Evolutionary conservation across 2,888 invertebrate genomes (phyloP).

Genomic region (Drosophila setosimentum): DNA sequence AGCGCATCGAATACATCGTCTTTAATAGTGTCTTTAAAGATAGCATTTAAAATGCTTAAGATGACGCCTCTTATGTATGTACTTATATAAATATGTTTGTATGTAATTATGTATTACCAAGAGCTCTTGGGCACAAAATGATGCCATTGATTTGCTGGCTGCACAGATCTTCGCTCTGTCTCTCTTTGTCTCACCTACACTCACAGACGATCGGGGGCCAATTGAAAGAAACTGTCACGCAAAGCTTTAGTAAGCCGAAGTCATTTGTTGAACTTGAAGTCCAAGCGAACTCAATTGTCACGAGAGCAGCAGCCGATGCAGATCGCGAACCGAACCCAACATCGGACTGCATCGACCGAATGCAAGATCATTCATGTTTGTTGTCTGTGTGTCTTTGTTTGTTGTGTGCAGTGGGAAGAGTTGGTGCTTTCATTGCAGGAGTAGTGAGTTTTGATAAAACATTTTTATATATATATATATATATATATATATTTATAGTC

Average conservation of each 20-base stretch:
- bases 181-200: neutral
- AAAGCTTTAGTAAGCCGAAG: conserved; percentile 61
- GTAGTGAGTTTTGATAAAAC: neutral
- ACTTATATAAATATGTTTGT: too few species aligned
- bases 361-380: conserved; percentile 4
- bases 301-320: conserved; percentile 67
- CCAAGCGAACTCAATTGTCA: conserved; percentile 80
- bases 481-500: neutral
- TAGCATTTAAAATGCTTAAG: neutral
- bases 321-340: conserved; percentile 27
- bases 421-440: neutral
- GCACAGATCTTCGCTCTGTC: neutral
- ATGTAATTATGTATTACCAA: too few species aligned
- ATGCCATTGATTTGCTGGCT: too few species aligned
- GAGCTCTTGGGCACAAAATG: too few species aligned
- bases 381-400: neutral
- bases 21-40: neutral
- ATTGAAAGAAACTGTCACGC: conserved; percentile 45
- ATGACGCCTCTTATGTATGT: neutral
- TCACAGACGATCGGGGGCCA: neutral
- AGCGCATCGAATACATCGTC: neutral
- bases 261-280: conserved; percentile 76
- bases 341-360: conserved; percentile 11
- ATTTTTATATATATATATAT: neutral
- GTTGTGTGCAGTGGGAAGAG: conserved; percentile 1